These are phyloP conservation scores for Himantopus leucocephalus DNA, from an alignment of 2,113 vertebrate species.

Conservation along the genomic window DNA sequence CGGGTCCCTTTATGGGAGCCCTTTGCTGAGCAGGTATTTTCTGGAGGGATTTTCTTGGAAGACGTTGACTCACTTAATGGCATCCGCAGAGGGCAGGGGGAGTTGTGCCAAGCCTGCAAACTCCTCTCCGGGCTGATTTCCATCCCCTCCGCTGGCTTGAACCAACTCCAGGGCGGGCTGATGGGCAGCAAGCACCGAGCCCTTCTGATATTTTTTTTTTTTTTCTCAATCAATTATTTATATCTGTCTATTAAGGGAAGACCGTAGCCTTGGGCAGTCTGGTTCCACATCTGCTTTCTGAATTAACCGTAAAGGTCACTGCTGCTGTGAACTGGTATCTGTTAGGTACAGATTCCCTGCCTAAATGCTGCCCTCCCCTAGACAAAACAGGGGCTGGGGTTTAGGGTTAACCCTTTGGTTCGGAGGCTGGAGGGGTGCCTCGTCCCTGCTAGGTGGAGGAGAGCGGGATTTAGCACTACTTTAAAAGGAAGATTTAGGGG, in stretches of 20 bases:
- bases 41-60: background rate
- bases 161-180: background rate
- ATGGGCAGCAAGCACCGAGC: background rate
- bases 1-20: background rate
- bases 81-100: background rate
- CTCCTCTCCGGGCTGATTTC: background rate
- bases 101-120: background rate
- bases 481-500: background rate
- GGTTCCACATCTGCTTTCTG: slow-evolving; percentile 14
- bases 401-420: background rate
- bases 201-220: background rate
- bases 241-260: background rate
- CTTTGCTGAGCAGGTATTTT: background rate
- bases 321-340: no score
- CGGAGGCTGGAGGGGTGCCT: background rate
- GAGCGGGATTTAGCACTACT: background rate
- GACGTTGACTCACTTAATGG: background rate
- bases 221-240: background rate
- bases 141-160: background rate
- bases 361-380: background rate
- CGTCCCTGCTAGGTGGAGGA: background rate
- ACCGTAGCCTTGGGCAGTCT: background rate
- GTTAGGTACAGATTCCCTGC: background rate
- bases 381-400: background rate
- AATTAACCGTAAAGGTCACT: background rate